These are phyloP conservation scores for Acleris emargana DNA, from an alignment of 2,888 invertebrate genomes.

Conservation along the genomic window DNA sequence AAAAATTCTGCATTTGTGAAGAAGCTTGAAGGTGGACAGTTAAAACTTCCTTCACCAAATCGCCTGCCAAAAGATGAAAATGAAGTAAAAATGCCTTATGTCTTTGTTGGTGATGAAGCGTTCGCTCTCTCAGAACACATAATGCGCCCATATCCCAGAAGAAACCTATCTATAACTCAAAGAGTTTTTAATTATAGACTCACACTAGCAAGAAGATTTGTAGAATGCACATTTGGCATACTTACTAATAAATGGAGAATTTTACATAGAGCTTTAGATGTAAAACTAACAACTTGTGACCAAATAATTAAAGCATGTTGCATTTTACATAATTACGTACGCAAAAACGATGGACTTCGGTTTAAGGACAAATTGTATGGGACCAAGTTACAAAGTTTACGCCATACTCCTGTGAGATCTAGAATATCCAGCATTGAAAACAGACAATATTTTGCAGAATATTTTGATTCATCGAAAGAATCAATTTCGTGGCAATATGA, in stretches of 20 bases:
- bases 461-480: constrained; percentile 14
- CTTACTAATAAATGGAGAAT: constrained; percentile 1
- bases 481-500: constrained; percentile 22
- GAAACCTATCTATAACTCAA: neutral
- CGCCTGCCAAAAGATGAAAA: constrained; percentile 3
- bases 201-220: too few relatives aligned
- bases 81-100: neutral
- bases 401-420: constrained; percentile 8
- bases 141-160: too few relatives aligned
- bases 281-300: constrained; percentile 25
- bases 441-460: constrained; percentile 29
- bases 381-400: constrained; percentile 3
- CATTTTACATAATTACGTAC: constrained; percentile 7
- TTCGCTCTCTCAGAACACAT: too few relatives aligned
- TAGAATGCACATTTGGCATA: too few relatives aligned
- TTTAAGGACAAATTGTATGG: constrained; percentile 4
- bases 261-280: constrained; percentile 28
- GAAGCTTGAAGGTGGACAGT: too few relatives aligned
- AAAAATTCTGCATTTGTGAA: too few relatives aligned
- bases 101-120: too few relatives aligned
- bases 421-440: constrained; percentile 27
- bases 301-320: constrained; percentile 3
- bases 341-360: neutral
- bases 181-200: neutral
- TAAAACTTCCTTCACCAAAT: neutral